A percentile compares a stretch with the other conserved stretches of the same genome.
These are phyloP conservation scores for Catharus fuscescens DNA, from an alignment of 2,113 vertebrate species.

Conservation along the genomic window DNA sequence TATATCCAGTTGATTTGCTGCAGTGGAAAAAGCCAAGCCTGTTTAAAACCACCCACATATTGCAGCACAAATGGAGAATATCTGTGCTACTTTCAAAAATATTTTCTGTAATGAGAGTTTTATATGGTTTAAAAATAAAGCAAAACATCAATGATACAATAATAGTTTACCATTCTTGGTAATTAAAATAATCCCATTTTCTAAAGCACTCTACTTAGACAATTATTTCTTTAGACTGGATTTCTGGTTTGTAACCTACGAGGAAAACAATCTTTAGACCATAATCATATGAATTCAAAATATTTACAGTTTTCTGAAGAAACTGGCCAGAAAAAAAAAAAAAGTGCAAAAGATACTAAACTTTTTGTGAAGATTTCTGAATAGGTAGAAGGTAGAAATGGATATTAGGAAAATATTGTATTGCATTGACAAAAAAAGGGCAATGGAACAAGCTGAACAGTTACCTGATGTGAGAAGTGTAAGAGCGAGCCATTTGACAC, in stretches of 20 bases:
- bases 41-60: background rate
- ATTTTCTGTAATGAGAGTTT: background rate
- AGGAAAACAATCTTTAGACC: background rate
- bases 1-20: background rate
- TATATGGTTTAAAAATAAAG: background rate
- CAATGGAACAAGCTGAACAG: background rate
- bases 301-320: background rate
- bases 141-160: background rate
- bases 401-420: background rate
- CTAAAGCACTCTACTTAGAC: background rate
- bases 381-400: background rate
- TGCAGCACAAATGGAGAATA: background rate
- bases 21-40: background rate
- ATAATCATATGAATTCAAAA: background rate
- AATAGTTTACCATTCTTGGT: background rate
- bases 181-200: background rate
- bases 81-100: background rate
- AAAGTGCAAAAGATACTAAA: background rate
- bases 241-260: background rate
- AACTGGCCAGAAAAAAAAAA: background rate
- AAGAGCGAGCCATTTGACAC: background rate
- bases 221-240: background rate
- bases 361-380: background rate
- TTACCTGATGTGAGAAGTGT: background rate
- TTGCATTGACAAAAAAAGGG: background rate